phyloP scores from a whole-genome alignment of 1,140 invertebrate species.

The Aphaenogaster floridana region DNA sequence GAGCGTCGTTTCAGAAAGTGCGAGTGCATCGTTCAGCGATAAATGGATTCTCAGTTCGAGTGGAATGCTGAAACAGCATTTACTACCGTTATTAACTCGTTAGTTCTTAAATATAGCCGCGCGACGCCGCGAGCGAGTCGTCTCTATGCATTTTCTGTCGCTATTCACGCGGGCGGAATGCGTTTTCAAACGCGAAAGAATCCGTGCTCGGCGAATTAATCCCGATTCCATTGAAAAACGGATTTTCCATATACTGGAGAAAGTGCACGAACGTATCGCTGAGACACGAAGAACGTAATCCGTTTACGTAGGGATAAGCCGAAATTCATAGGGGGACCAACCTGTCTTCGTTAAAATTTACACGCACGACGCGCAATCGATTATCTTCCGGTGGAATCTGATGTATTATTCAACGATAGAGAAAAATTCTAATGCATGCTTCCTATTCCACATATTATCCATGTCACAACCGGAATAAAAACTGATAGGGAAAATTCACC shows the following conservation, averaged over 20 bases:
- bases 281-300: background rate
- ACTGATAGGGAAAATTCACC: constrained; percentile 10
- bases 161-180: constrained; percentile 16
- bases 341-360: background rate
- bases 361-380: background rate
- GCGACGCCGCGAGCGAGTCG: background rate
- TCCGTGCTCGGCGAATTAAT: constrained; percentile 22
- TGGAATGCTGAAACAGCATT: background rate
- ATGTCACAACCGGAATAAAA: background rate
- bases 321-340: background rate
- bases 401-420: constrained; percentile 11
- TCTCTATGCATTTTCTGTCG: constrained; percentile 15
- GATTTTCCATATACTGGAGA: background rate
- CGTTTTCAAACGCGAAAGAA: constrained; percentile 1
- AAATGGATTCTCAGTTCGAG: constrained; percentile 30
- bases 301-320: background rate
- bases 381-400: background rate
- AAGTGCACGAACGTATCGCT: background rate
- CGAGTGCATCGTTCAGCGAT: constrained; percentile 26
- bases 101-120: constrained; percentile 28
- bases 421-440: constrained; percentile 6
- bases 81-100: constrained; percentile 34
- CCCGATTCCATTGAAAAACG: background rate
- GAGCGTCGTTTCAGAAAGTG: background rate
- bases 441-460: constrained; percentile 11